A percentile compares a stretch with the other conserved stretches of the same genome.
Evolutionary conservation across 2,113 vertebrate species (phyloP).

Genomic region (Mesocricetus auratus): DNA sequence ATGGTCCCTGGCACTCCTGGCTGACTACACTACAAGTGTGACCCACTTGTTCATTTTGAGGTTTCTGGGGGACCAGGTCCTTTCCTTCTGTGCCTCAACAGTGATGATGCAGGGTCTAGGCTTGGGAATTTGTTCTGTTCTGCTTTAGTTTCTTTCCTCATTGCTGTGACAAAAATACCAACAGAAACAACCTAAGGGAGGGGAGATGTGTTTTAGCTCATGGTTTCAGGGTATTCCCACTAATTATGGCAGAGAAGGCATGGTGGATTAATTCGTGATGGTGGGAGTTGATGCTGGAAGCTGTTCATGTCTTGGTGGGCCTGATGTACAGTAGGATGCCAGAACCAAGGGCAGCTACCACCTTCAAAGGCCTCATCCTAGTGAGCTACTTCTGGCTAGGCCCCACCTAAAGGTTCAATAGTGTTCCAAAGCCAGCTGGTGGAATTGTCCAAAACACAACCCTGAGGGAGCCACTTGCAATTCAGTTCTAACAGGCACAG

Average conservation of each 20-base stretch:
- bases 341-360: not conserved
- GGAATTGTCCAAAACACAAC: not conserved
- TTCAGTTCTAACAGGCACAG: not conserved
- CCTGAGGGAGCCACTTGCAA: not conserved
- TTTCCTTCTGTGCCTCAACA: too few relatives aligned
- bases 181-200: not conserved
- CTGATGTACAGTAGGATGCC: not conserved
- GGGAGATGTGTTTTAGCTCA: not conserved
- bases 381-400: not conserved
- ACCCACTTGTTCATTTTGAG: not conserved
- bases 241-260: not conserved
- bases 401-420: not conserved
- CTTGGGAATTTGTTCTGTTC: not conserved
- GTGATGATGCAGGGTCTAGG: not conserved
- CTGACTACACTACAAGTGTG: too few relatives aligned
- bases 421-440: not conserved
- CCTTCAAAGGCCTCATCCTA: not conserved
- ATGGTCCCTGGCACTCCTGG: rapidly evolving
- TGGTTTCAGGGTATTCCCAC: not conserved
- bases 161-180: not conserved
- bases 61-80: not conserved
- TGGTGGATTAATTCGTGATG: not conserved
- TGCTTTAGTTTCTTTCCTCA: not conserved
- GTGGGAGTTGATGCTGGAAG: not conserved
- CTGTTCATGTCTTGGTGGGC: not conserved